These are phyloP conservation scores for Pterocles orientalis DNA, from an alignment of 2,113 vertebrate species.

Conservation along the genomic window DNA sequence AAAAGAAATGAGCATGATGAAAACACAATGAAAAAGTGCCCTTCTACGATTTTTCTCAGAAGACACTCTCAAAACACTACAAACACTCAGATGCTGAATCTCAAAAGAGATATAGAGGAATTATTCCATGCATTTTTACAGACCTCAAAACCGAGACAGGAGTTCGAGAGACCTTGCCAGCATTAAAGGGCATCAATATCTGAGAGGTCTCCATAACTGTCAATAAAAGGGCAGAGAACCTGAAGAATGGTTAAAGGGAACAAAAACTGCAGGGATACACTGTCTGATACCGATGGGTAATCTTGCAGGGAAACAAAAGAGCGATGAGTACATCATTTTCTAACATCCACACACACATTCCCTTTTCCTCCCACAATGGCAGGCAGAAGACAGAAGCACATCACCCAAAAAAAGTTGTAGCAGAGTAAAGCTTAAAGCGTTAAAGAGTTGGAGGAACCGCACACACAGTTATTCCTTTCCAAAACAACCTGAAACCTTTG, in stretches of 20 bases:
- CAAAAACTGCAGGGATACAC: background rate
- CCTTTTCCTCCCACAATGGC: background rate
- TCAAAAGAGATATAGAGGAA: background rate
- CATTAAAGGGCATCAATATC: background rate
- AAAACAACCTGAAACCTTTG: background rate
- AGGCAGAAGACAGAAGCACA: background rate
- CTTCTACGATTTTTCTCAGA: background rate
- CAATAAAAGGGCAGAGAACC: background rate
- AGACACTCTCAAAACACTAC: background rate
- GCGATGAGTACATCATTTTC: fast-evolving
- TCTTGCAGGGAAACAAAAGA: background rate
- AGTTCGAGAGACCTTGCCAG: background rate
- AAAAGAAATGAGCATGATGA: background rate
- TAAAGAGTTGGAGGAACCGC: background rate
- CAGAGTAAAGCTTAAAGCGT: background rate
- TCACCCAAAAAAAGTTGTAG: background rate
- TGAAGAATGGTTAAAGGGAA: background rate
- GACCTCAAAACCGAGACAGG: background rate
- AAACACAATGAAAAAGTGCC: background rate
- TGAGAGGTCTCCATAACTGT: background rate
- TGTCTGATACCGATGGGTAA: background rate
- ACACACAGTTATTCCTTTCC: background rate
- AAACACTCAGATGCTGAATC: background rate
- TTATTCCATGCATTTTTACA: background rate
- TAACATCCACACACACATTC: fast-evolving